Evolutionary conservation across 1,140 invertebrate species (phyloP), one percentile per base, ranked within the genome.

Genomic region (Monomorium pharaonis): DNA sequence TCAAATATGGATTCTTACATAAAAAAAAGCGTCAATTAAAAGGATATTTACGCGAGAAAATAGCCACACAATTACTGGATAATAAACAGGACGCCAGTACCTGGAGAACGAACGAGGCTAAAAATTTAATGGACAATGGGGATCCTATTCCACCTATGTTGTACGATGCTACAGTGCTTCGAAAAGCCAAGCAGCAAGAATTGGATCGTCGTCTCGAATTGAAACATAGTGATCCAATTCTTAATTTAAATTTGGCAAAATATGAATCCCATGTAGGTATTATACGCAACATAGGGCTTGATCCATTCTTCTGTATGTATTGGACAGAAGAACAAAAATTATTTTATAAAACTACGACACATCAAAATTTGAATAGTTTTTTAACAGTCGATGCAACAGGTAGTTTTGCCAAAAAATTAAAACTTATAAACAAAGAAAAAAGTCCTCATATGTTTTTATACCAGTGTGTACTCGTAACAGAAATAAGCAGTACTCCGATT

Each of bases 301-400:
- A 74, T 51, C 12, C 30, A n/a, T 72, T 72, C n/a, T 72, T 51
- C 2, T 51, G 24, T 2, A 72, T 72, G 18, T 72, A 72, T 21
- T 54, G 69, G 27, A 21, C 69, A 7, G 7, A 49, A 1, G 27
- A 54, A 5, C 69, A 72, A n/a, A 27, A 54, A 54, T 18, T 69
- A 54, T 24, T 54, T 3, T 72, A 72, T 12, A 70, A 67, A n/a
- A 67, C n/a, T 67, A 2, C 9, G 14, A 67, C 3, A 1, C 12
- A 67, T 30, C 10, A 16, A 44, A 67, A 67, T 44, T n/a, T 42
- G 21, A 10, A 42, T 21, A 67, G 37, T 44, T 67, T 67, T 44
- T 67, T 67, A 67, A 67, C 63, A 12, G 7, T 67, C n/a, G 12
- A 67, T 44, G 37, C 37, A 21, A 67, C 63, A 5, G n/a, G 18